A percentile compares a stretch with the other conserved stretches of the same genome.
Evolutionary conservation across 1,140 invertebrate genomes (phyloP).

Genomic region (Venustaconcha ellipsiformis): DNA sequence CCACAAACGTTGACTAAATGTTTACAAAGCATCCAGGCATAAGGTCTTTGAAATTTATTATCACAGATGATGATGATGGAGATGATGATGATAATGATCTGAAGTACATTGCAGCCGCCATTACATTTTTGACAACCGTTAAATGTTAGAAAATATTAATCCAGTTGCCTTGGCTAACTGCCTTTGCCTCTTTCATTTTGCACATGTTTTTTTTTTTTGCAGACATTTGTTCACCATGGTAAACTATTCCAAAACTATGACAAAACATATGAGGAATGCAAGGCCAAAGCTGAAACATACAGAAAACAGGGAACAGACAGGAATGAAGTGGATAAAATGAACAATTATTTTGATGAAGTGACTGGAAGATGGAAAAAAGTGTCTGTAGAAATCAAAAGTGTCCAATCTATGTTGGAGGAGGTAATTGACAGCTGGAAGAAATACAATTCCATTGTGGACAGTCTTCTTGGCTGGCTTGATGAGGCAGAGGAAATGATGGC

Average conservation of each 20-base stretch:
- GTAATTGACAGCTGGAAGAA: conserved; percentile 88
- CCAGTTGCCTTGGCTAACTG: no score
- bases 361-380: conserved; percentile 90
- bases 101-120: no score
- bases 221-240: conserved; percentile 81
- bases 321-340: conserved; percentile 82
- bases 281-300: conserved; percentile 90
- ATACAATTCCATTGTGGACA: conserved; percentile 80
- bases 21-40: no score
- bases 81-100: no score
- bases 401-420: conserved; percentile 87
- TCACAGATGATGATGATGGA: no score
- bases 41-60: no score
- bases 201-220: conserved; percentile 23
- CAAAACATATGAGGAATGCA: conserved; percentile 90
- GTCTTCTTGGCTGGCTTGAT: conserved; percentile 84
- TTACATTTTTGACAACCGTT: no score
- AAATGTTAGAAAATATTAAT: no score
- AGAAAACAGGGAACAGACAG: conserved; percentile 79
- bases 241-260: conserved; percentile 95
- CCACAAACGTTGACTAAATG: no score
- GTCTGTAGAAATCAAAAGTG: conserved; percentile 89
- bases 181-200: neutral
- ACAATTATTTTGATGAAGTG: conserved; percentile 87
- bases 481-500: conserved; percentile 81